Percentiles rank a stretch among this genome's conserved stretches.
Conservation (phyloP, 1,140 invertebrate genomes). For the Cherax destructor region DNA sequence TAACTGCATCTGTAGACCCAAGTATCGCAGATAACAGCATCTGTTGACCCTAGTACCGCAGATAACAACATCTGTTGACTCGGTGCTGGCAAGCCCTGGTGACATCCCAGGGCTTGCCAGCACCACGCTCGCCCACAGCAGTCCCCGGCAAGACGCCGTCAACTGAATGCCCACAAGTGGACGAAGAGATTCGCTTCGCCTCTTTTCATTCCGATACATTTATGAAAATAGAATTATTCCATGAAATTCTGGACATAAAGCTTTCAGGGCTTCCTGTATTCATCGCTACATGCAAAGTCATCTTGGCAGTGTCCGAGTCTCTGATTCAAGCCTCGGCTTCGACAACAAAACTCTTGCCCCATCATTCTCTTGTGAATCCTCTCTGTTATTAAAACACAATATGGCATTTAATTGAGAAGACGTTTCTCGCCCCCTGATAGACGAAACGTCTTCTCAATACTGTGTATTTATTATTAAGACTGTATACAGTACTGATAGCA, state of each 20-base stretch:
- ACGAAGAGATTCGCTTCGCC: conserved; percentile 7
- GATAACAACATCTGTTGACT: no score
- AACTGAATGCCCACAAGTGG: not conserved
- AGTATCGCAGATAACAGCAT: no score
- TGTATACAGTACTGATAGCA: no score
- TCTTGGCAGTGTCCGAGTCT: not conserved
- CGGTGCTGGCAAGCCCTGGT: no score
- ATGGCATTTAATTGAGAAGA: not conserved
- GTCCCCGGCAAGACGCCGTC: not conserved
- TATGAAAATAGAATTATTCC: conserved; percentile 24
- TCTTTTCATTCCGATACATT: conserved; percentile 48
- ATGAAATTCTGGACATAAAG: conserved; percentile 14
- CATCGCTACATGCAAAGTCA: conserved; percentile 6
- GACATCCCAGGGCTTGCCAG: no score
- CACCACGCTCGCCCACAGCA: not conserved
- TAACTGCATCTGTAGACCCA: no score
- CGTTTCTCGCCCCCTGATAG: not conserved
- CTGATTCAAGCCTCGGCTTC: not conserved
- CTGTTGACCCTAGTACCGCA: no score
- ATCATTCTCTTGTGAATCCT: not conserved
- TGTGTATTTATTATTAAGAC: not conserved
- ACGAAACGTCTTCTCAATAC: not conserved
- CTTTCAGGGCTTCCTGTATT: not conserved
- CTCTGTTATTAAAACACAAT: not conserved
- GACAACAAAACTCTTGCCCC: no score